Base-by-base conservation (phyloP, 1,140 invertebrate species). In the Mya arenaria region DNA sequence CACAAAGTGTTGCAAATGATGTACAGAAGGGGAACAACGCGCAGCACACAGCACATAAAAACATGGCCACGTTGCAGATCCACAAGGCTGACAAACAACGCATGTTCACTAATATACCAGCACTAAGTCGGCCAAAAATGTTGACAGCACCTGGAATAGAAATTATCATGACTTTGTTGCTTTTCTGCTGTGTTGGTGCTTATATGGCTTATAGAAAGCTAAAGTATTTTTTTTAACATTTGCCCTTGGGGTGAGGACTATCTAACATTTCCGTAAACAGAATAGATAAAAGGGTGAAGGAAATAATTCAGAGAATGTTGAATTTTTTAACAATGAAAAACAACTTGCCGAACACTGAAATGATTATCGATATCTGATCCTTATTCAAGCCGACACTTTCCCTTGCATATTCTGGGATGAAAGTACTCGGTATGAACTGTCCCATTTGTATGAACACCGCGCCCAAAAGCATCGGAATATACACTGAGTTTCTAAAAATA, bases 371-470 rank as follows among this genome's bases (percentile, higher is more conserved):
- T 48, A 65, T 37, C 19, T 79, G 37, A 5, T 23, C 44, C 6
- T 34, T 36, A 8, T 41, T 6, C 17, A 79, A 25, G 6, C 75
- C 75, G 8, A 79, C 25, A 41, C 6, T 48, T n/a, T 36, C 48
- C 23, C 75, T 68, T n/a, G n/a, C n/a, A 52, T 79, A 79, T 56
- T 79, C 65, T 25, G 75, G 75, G 39, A 79, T n/a, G 56, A 79
- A 79, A 28, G 58, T 79, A 52, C 60, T 79, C 3, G 75, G 75
- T 37, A 79, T 79, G 56, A 79, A 79, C 48, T 79, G 75, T 28
- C 44, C 63, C 75, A 79, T 79, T 52, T 79, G 75, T 39, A 79
- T 79, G 3, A 79, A 39, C 4, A 65, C 65, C 1, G 62, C 75
- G 30, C 75, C 75, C 2, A 79, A 15, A 32, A 79, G 34, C 58